Evolutionary conservation across 2,113 vertebrate species (phyloP).

Genomic region (Antigone vipio): DNA sequence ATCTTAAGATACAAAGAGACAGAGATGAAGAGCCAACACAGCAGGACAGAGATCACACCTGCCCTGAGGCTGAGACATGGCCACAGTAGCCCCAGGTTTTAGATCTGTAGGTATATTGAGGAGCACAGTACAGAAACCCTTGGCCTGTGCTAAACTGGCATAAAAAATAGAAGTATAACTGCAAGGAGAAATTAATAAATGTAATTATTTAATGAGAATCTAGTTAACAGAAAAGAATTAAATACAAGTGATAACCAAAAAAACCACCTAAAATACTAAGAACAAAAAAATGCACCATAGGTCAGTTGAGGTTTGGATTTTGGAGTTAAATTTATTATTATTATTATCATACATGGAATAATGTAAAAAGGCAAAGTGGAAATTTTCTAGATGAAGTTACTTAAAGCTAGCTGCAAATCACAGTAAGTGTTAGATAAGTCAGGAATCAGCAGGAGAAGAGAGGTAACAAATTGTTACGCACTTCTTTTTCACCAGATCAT

Average conservation of each 20-base stretch:
- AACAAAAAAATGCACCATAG: accelerated
- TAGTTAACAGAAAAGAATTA: accelerated
- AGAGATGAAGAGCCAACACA: background rate
- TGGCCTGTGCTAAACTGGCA: background rate
- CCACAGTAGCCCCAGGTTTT: accelerated
- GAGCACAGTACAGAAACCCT: accelerated
- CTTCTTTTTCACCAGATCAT: background rate
- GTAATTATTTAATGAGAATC: background rate
- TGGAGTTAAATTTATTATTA: background rate
- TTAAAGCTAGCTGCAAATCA: background rate
- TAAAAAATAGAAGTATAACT: background rate
- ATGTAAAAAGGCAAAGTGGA: background rate
- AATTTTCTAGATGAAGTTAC: background rate
- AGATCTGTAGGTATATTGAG: accelerated
- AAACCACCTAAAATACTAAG: accelerated
- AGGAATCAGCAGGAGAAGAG: accelerated
- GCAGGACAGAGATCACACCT: background rate
- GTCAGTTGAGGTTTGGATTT: background rate
- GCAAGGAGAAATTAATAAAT: background rate
- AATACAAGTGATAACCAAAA: accelerated
- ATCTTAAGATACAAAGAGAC: background rate
- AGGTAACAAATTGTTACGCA: accelerated
- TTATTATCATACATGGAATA: background rate
- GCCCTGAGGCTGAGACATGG: background rate
- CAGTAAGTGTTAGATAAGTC: background rate